Evolutionary conservation across 2,113 vertebrate species (phyloP).

Genomic region (Odobenus rosmarus): DNA sequence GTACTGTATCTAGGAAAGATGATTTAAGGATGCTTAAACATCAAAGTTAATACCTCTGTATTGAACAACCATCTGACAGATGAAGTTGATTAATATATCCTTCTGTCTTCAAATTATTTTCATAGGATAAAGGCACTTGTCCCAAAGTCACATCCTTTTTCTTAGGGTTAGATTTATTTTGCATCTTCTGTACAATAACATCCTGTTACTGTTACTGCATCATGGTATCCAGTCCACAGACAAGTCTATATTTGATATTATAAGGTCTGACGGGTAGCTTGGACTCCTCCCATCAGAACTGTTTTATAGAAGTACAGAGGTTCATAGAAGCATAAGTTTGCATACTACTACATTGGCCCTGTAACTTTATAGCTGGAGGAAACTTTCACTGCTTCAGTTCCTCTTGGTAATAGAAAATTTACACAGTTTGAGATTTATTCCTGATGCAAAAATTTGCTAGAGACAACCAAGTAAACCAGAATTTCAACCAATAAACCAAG

Average conservation of each 20-base stretch:
- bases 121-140: not conserved
- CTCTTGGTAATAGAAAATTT: conserved; percentile 29
- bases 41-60: not conserved
- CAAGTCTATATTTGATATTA: not conserved
- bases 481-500: conserved; percentile 16
- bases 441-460: conserved; percentile 43
- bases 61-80: not conserved
- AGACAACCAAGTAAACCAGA: not conserved
- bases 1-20: conserved; percentile 23
- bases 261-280: not conserved
- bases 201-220: not conserved
- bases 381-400: not conserved
- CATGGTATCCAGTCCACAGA: not conserved
- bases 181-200: not conserved
- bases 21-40: not conserved
- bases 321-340: not conserved
- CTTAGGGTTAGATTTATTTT: conserved; percentile 28
- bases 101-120: not conserved
- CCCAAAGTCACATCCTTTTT: not conserved
- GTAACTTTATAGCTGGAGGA: conserved; percentile 2
- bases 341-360: not conserved
- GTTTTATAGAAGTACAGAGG: not conserved
- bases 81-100: not conserved
- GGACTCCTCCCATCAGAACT: not conserved
- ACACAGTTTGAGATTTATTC: conserved; percentile 10